These are phyloP conservation scores for Brachionus rotundiformis DNA, from an alignment of 1,140 invertebrate species.

Conservation along the genomic window DNA sequence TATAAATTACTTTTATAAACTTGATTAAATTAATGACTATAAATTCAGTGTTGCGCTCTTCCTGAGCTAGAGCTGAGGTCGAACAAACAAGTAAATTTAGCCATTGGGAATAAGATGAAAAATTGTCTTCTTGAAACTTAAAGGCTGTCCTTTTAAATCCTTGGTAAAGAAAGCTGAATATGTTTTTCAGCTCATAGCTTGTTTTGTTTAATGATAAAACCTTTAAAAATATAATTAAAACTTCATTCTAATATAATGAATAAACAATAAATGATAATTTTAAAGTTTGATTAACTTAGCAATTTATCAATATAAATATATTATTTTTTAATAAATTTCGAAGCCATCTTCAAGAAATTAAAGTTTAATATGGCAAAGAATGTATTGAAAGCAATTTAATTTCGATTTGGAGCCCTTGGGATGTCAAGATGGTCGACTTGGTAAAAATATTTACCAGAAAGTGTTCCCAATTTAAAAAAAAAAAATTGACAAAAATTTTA, in stretches of 20 bases:
- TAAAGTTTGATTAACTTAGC: no score
- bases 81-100: neutral
- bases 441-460: no score
- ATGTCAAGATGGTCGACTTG: no score
- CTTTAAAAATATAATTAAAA: neutral
- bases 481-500: neutral
- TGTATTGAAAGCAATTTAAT: no score
- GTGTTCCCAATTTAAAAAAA: no score
- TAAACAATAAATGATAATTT: no score
- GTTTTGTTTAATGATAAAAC: slow-evolving; percentile 8
- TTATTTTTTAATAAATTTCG: no score
- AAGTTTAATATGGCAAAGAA: no score
- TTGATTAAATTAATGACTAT: slow-evolving; percentile 31
- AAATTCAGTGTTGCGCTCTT: neutral
- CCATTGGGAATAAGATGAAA: neutral
- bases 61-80: neutral
- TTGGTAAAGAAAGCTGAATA: neutral
- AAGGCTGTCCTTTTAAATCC: neutral
- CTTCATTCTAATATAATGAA: neutral
- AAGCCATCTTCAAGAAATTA: no score
- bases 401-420: no score
- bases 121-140: neutral
- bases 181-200: neutral
- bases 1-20: slow-evolving; percentile 1
- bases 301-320: no score